phyloP scores from a whole-genome alignment of 2,113 vertebrate genomes.

The Lathamus discolor region DNA sequence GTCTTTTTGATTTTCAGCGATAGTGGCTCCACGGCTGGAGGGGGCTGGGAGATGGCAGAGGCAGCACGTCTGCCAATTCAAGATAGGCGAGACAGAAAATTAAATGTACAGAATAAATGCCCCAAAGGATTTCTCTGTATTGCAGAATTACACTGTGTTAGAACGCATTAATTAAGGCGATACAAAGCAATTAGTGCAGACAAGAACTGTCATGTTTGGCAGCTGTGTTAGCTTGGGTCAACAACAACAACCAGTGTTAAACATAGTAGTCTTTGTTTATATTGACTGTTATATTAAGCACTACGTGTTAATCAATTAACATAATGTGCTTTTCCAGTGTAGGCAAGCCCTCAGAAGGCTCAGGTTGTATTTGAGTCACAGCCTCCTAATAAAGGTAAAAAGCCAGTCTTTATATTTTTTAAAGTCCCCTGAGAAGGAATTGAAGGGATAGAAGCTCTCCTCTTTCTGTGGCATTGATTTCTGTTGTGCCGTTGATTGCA shows the following conservation, averaged over 20 bases:
- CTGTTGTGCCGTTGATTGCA: not conserved
- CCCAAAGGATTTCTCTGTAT: not conserved
- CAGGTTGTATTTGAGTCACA: not conserved
- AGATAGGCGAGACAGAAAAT: conserved; percentile 6
- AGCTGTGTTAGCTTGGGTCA: conserved; percentile 12
- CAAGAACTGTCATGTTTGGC: conserved; percentile 32
- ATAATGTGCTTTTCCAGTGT: conserved; percentile 1
- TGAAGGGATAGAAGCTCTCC: not conserved
- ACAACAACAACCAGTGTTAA: not conserved
- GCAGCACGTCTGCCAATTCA: not conserved
- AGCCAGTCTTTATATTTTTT: not conserved
- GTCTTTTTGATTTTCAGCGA: not conserved
- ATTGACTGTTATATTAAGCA: not conserved
- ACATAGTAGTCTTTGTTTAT: not conserved
- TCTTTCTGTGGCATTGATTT: not conserved
- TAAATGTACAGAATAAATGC: conserved; percentile 20
- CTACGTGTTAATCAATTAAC: not conserved
- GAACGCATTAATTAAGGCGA: not conserved
- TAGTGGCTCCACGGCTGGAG: not conserved
- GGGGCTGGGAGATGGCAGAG: not conserved
- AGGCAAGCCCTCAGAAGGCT: not conserved
- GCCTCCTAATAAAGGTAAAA: not conserved
- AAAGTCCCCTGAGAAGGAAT: not conserved
- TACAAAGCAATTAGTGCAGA: not conserved
- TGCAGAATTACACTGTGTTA: conserved; percentile 10